Evolutionary conservation across 2,888 invertebrate species (phyloP), one percentile per base, ranked within the genome.

Genomic region (Diachrysia chrysitis): DNA sequence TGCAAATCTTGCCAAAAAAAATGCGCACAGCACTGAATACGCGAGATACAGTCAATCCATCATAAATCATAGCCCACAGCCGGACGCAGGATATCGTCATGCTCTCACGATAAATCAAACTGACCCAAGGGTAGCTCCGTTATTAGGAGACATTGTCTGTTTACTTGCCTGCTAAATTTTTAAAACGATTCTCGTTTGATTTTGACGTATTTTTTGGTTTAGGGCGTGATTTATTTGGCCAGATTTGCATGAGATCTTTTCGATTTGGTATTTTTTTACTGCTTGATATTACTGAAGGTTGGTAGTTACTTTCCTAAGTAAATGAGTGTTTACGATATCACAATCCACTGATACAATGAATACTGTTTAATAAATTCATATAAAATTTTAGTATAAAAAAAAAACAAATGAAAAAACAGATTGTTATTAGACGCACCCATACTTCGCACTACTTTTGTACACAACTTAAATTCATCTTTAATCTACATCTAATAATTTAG

Each of bases 41-140:
- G 64, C 61, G 57, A 61, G 58, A 65, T 61, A 66, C 68, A 66
- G 66, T 66, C 73, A 84, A 92, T 92, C 88, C 71, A 91, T 92
- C 92, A 92, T 91, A 87, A 86, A 87, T 86, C 87, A 79, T 58
- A 73, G 81, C 85, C 83, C 25, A n/a, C 80, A 78, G 81, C 76
- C 82, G 84, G 82, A 84, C 83, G 77, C 83, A 75, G 79, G 71
- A 81, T 71, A 76, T 78, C 83, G 86, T 89, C 92, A 91, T 92
- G 93, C 93, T 93, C 93, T 63, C 93, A 93, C 92, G 82, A 94
- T 93, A 93, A 92, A 93, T 94, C 93, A 93, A 68, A 85, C 73
- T 78, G 83, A 80, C 83, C 83, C 51, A 1, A 9, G 66, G 74
- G 77, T 65, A 60, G 1, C 9, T 9, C 37, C 63, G 66, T 81